These are phyloP conservation scores for Hydrolagus colliei DNA, from an alignment of 2,797 vertebrate species.

Conservation along the genomic window DNA sequence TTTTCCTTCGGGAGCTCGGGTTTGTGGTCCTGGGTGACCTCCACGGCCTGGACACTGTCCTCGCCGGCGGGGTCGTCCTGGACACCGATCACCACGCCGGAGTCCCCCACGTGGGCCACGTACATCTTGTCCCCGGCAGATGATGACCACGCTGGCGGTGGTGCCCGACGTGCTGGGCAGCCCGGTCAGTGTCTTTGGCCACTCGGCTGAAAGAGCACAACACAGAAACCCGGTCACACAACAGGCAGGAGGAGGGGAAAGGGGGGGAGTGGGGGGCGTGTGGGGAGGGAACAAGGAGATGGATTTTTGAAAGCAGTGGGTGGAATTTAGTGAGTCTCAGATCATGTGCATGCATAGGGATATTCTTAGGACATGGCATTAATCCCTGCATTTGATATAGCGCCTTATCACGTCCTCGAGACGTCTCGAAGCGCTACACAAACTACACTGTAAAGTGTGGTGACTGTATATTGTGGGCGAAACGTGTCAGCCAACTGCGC, in stretches of 20 bases:
- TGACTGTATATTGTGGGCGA: too few relatives aligned
- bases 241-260: not conserved
- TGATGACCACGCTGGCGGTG: constrained; percentile 86
- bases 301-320: too few relatives aligned
- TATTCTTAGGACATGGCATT: too few relatives aligned
- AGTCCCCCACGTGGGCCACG: constrained; percentile 90
- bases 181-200: constrained; percentile 91
- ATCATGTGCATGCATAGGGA: too few relatives aligned
- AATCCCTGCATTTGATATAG: too few relatives aligned
- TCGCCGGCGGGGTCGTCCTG: constrained; percentile 72
- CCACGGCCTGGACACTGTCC: constrained; percentile 75
- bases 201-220: constrained; percentile 69
- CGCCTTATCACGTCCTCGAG: too few relatives aligned
- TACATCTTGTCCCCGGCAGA: constrained; percentile 83
- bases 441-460: too few relatives aligned
- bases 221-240: constrained; percentile 31
- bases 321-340: too few relatives aligned
- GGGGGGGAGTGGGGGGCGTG: too few relatives aligned
- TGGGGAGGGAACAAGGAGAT: too few relatives aligned
- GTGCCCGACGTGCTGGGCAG: constrained; percentile 91
- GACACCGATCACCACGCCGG: constrained; percentile 83
- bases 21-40: constrained; percentile 93
- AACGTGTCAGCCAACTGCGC: too few relatives aligned
- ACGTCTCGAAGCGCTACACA: too few relatives aligned
- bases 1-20: constrained; percentile 86